Evolutionary conservation across 2,888 invertebrate genomes (phyloP).

Genomic region (Eudemis profundana): DNA sequence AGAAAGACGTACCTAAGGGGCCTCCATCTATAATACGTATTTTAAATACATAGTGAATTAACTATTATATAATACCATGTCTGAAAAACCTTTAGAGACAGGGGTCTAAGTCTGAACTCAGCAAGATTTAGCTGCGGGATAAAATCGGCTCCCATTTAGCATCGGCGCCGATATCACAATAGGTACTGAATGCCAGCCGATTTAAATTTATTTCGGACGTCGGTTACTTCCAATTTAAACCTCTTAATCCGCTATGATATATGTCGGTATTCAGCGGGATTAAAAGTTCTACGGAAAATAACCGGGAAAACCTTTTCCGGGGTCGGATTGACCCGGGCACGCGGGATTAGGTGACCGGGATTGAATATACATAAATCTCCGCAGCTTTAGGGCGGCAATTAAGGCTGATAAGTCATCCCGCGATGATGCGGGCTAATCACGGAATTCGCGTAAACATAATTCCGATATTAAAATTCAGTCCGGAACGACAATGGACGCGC

Average conservation of each 20-base stretch:
- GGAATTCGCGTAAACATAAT: constrained; percentile 66
- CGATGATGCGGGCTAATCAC: constrained; percentile 65
- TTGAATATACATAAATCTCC: constrained; percentile 85
- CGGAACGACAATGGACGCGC: constrained; percentile 74
- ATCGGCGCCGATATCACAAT: constrained; percentile 83
- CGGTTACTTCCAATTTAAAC: constrained; percentile 86
- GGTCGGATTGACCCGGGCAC: constrained; percentile 83
- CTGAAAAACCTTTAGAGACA: constrained; percentile 39
- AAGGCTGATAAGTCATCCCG: constrained; percentile 78
- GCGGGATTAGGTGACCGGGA: constrained; percentile 82
- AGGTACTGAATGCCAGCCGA: constrained; percentile 79
- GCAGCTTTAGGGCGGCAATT: constrained; percentile 83
- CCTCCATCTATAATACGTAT: no score
- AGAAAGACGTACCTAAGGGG: no score
- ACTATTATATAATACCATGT: neutral
- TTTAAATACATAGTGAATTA: no score
- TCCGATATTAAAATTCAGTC: constrained; percentile 83
- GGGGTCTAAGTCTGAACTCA: constrained; percentile 64
- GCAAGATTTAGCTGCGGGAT: constrained; percentile 76
- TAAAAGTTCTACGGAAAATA: constrained; percentile 86
- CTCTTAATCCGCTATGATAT: constrained; percentile 86
- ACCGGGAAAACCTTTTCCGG: constrained; percentile 85
- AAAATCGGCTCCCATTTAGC: constrained; percentile 82
- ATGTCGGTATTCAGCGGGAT: constrained; percentile 85
- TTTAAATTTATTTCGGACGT: constrained; percentile 86